A percentile compares a stretch with the other conserved stretches of the same genome.
Evolutionary conservation across 2,888 invertebrate species (phyloP).

Genomic region (Amiota minor): DNA sequence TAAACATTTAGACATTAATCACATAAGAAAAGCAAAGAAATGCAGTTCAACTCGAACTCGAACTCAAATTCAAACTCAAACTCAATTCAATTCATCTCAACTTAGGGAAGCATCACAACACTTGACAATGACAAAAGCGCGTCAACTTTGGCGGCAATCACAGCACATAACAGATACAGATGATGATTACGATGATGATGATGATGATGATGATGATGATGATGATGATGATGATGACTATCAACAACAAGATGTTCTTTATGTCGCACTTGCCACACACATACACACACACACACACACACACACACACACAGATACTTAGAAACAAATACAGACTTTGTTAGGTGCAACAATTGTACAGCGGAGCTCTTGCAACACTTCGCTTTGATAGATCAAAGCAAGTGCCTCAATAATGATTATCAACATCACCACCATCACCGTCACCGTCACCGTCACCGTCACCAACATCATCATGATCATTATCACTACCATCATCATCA

Average conservation of each 20-base stretch:
- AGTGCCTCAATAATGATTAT: conserved; percentile 62
- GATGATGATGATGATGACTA: not conserved
- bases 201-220: not conserved
- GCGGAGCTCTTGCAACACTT: conserved; percentile 1
- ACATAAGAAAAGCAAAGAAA: conserved; percentile 41
- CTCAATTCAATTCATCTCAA: too few species aligned
- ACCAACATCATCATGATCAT: too few species aligned
- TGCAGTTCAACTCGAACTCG: conserved; percentile 41
- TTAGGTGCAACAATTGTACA: too few species aligned
- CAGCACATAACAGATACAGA: not conserved
- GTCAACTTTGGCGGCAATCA: not conserved
- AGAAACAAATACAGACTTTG: not conserved
- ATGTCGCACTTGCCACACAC: conserved; percentile 48
- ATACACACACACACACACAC: conserved; percentile 33
- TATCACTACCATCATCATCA: not conserved
- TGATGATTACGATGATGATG: not conserved
- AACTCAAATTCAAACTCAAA: too few species aligned
- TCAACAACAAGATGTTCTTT: conserved; percentile 43
- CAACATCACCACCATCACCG: conserved; percentile 18
- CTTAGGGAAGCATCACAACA: conserved; percentile 24
- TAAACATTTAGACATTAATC: too few species aligned
- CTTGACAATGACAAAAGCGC: conserved; percentile 21
- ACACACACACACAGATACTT: conserved; percentile 16
- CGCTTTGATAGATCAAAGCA: conserved; percentile 53
- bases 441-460: too few species aligned